Conservation (phyloP, 2,888 invertebrate species). For the Melinopterus prodromus region DNA sequence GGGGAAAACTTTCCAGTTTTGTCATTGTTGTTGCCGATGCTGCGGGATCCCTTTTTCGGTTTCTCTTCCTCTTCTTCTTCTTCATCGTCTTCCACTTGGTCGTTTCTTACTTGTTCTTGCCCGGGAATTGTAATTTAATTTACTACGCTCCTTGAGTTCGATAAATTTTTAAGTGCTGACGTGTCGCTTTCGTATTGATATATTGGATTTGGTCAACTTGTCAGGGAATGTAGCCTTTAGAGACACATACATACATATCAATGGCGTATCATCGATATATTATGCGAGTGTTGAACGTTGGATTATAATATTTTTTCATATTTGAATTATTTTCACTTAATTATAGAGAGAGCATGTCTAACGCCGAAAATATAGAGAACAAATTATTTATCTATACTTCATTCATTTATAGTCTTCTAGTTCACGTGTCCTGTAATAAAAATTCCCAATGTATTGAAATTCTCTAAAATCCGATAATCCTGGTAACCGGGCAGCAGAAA, state of each 20-base stretch:
- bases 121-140: not conserved
- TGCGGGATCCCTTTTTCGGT: not conserved
- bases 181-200: not conserved
- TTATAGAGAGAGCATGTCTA: too few species aligned
- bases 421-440: too few species aligned
- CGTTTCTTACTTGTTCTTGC: not conserved
- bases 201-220: not conserved
- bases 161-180: slow-evolving; percentile 4
- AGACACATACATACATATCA: not conserved
- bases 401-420: too few species aligned
- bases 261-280: not conserved
- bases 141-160: not conserved
- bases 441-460: too few species aligned
- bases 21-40: slow-evolving; percentile 4
- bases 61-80: not conserved
- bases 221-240: not conserved
- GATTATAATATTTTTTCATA: too few species aligned
- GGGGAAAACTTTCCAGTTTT: not conserved
- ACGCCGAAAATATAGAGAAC: too few species aligned
- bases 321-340: too few species aligned
- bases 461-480: too few species aligned
- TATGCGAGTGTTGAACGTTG: not conserved
- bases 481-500: too few species aligned
- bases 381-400: too few species aligned
- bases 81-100: not conserved